These are phyloP conservation scores for Ornithorhynchus anatinus DNA, from an alignment of 2,113 vertebrate species.

Conservation along the genomic window DNA sequence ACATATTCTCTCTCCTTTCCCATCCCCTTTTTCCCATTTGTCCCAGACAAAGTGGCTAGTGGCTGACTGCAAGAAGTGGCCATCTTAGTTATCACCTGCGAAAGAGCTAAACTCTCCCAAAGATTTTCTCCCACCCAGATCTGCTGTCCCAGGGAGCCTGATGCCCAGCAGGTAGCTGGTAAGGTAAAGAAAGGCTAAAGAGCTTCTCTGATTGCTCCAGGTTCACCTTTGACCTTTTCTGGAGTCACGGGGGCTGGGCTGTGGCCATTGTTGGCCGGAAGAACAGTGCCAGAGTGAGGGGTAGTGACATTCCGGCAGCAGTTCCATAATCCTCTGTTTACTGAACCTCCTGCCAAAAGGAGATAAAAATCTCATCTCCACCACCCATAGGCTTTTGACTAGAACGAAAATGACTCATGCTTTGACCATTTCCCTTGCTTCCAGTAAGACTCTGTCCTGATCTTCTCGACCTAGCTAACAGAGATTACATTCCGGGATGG, in stretches of 20 bases:
- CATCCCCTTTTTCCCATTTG: too few relatives aligned
- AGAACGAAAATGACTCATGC: constrained; percentile 3
- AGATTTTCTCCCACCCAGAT: too few relatives aligned
- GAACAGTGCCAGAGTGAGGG: too few relatives aligned
- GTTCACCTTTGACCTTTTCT: not conserved
- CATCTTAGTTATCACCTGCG: too few relatives aligned
- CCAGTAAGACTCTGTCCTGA: not conserved
- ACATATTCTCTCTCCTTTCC: too few relatives aligned
- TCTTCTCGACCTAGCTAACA: not conserved
- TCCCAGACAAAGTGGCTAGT: too few relatives aligned
- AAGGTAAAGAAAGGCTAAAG: too few relatives aligned
- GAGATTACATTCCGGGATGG: not conserved
- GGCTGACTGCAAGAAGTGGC: too few relatives aligned
- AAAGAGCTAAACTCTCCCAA: too few relatives aligned
- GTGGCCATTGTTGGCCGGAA: not conserved
- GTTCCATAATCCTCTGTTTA: not conserved
- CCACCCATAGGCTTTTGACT: not conserved
- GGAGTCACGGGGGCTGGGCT: not conserved
- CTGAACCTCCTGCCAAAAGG: not conserved
- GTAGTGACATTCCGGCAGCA: too few relatives aligned
- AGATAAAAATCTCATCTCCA: not conserved
- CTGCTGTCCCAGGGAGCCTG: too few relatives aligned
- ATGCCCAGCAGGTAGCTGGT: not conserved
- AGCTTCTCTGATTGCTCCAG: not conserved
- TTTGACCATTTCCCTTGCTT: not conserved